phyloP scores from a whole-genome alignment of 2,113 vertebrate genomes.

The Pelecanoides urinatrix region DNA sequence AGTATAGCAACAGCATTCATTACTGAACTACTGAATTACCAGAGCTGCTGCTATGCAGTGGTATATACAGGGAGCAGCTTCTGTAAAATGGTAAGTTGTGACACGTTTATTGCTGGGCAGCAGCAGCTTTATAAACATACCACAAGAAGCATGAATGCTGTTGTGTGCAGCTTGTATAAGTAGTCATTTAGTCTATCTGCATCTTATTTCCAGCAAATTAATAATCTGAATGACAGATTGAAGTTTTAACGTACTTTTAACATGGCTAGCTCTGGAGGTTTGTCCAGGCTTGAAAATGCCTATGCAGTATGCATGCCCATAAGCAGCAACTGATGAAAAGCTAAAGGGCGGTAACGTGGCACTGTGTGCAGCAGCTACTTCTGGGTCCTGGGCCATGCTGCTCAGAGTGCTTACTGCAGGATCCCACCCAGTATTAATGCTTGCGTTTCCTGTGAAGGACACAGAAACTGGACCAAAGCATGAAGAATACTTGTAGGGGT shows the following conservation, averaged over 20 bases:
- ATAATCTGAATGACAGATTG: neutral
- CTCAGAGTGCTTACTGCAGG: neutral
- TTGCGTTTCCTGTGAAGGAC: neutral
- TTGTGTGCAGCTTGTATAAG: neutral
- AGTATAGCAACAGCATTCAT: neutral
- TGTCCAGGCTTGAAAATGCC: neutral
- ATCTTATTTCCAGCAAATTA: neutral
- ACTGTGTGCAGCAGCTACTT: neutral
- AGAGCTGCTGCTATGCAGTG: neutral
- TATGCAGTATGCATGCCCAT: accelerated
- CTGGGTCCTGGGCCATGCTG: no score
- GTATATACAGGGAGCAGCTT: neutral
- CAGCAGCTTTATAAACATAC: neutral
- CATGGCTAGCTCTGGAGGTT: neutral
- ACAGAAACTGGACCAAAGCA: neutral
- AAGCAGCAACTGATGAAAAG: neutral
- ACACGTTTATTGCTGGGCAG: neutral
- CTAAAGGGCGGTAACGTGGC: neutral
- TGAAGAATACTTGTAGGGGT: neutral
- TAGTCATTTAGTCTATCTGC: neutral
- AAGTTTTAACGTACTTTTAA: neutral
- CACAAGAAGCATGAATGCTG: neutral
- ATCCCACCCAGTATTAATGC: neutral
- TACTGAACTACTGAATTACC: neutral
- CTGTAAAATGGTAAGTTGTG: neutral